phyloP scores from a whole-genome alignment of 92 coral and sea anemone species.

The Galaxea fascicularis region DNA sequence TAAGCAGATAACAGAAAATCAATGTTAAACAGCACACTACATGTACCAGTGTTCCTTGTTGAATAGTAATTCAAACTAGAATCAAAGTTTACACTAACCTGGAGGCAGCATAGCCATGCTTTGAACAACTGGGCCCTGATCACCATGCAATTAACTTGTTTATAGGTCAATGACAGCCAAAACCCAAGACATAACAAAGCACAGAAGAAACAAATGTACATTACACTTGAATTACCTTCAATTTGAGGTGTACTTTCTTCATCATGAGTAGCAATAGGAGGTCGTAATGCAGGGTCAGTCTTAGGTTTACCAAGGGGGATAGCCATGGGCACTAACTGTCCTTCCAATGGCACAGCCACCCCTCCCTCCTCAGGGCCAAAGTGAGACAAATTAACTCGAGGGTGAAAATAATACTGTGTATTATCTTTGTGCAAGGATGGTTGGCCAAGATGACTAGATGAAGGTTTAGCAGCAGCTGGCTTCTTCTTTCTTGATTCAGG shows the following conservation, averaged over 20 bases:
- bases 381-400: conserved; percentile 67
- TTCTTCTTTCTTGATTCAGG: conserved; percentile 17
- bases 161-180: too few relatives aligned
- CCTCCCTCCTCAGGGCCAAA: conserved; percentile 64
- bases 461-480: neutral
- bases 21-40: too few relatives aligned
- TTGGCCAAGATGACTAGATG: neutral
- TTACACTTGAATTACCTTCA: conserved; percentile 6
- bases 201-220: neutral
- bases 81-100: too few relatives aligned
- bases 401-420: conserved; percentile 87
- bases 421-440: conserved; percentile 15
- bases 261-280: conserved; percentile 66
- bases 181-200: neutral
- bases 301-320: conserved; percentile 95
- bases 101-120: too few relatives aligned
- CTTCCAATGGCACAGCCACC: conserved; percentile 83
- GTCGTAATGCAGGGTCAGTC: conserved; percentile 87
- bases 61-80: too few relatives aligned
- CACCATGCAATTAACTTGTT: too few relatives aligned
- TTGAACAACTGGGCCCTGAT: too few relatives aligned
- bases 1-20: too few relatives aligned
- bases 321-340: conserved; percentile 95
- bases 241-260: neutral
- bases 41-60: too few relatives aligned